Percentiles rank a stretch among this genome's conserved stretches.
These are phyloP conservation scores for Catamblyrhynchus diadema DNA, from an alignment of 2,797 vertebrate species.

Conservation along the genomic window DNA sequence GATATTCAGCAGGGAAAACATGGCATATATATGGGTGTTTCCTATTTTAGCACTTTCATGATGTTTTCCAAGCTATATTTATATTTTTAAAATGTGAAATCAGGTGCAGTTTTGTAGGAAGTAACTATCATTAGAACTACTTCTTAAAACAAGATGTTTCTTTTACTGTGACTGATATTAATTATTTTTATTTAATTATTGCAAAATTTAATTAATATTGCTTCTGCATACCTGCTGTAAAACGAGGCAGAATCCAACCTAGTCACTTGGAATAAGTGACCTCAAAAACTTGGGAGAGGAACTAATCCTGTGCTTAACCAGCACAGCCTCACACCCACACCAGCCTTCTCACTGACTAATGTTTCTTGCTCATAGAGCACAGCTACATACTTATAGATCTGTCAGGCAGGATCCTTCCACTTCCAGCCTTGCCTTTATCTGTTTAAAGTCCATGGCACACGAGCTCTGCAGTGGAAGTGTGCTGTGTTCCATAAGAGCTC, in stretches of 20 bases:
- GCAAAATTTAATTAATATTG: not conserved
- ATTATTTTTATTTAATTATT: not conserved
- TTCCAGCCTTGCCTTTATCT: not conserved
- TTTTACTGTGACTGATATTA: not conserved
- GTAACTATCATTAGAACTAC: not conserved
- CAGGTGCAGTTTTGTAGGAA: not conserved
- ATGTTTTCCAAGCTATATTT: not conserved
- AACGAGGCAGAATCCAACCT: not conserved
- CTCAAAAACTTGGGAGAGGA: not conserved
- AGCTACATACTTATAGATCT: not conserved
- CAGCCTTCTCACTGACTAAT: not conserved
- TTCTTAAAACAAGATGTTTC: not conserved
- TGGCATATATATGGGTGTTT: not conserved
- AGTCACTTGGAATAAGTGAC: not conserved
- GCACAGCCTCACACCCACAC: not conserved
- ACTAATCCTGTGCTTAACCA: not conserved
- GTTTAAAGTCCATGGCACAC: not conserved
- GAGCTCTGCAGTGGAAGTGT: fast-evolving
- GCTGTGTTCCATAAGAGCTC: not conserved
- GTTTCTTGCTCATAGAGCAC: not conserved
- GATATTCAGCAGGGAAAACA: not conserved
- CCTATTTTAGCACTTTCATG: not conserved
- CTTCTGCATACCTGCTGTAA: not conserved
- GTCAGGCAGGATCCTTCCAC: not conserved
- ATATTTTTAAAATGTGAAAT: not conserved